These are phyloP conservation scores for Congeria kusceri DNA, from an alignment of 2,888 invertebrate genomes.

Conservation along the genomic window DNA sequence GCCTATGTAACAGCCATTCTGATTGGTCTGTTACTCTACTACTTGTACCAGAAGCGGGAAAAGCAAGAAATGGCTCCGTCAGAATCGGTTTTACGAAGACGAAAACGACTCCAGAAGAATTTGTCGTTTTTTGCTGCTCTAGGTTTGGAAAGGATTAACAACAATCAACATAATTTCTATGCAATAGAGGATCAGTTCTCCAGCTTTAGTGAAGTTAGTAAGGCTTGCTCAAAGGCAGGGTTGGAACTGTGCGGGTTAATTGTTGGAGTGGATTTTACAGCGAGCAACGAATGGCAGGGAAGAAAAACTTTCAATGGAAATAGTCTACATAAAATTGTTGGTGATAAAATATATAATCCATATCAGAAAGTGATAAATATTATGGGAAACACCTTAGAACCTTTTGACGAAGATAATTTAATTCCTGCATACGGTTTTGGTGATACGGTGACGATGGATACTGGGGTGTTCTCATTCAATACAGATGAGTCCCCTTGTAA, in stretches of 20 bases:
- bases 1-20: constrained; percentile 79
- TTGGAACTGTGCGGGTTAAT: constrained; percentile 86
- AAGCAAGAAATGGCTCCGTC: constrained; percentile 34
- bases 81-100: constrained; percentile 30
- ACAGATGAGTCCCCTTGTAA: constrained; percentile 73
- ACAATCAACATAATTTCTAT: constrained; percentile 70
- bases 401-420: constrained; percentile 80
- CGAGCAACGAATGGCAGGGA: constrained; percentile 87
- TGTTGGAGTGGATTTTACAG: constrained; percentile 87
- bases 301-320: constrained; percentile 86
- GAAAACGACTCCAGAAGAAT: constrained; percentile 60
- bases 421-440: constrained; percentile 84
- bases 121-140: constrained; percentile 75
- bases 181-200: constrained; percentile 83
- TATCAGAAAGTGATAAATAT: constrained; percentile 86
- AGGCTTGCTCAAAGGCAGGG: constrained; percentile 86
- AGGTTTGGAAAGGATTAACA: constrained; percentile 67
- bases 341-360: constrained; percentile 85
- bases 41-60: constrained; percentile 73
- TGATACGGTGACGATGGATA: constrained; percentile 80
- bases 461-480: constrained; percentile 80
- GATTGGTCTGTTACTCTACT: constrained; percentile 75
- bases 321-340: constrained; percentile 84
- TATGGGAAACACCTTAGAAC: constrained; percentile 82
- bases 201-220: constrained; percentile 84